phyloP scores from a whole-genome alignment of 2,888 invertebrate species.

The Pheosia gnoma region DNA sequence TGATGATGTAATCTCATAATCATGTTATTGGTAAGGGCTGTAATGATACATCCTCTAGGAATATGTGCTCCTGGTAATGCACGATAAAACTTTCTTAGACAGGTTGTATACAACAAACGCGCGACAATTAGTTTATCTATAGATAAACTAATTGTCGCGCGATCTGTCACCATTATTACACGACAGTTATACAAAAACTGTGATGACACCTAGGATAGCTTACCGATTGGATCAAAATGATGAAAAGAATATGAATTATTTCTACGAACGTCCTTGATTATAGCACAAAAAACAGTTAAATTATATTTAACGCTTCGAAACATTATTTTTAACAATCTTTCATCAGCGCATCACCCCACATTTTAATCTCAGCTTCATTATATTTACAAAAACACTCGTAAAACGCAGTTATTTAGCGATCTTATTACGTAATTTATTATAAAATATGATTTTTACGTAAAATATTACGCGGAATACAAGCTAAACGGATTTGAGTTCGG shows the following conservation, averaged over 20 bases:
- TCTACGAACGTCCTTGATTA: neutral
- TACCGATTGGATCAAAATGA: too few relatives aligned
- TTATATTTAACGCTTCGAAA: neutral
- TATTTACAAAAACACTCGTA: slow-evolving; percentile 25
- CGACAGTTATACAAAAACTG: too few relatives aligned
- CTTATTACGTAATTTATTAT: slow-evolving; percentile 30
- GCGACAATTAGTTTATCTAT: too few relatives aligned
- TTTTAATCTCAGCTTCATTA: slow-evolving; percentile 15
- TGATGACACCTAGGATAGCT: too few relatives aligned
- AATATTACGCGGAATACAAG: slow-evolving; percentile 1
- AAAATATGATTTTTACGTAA: slow-evolving; percentile 7
- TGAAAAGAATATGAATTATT: too few relatives aligned
- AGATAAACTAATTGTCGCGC: too few relatives aligned
- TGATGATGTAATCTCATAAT: neutral
- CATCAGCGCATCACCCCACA: slow-evolving; percentile 7
- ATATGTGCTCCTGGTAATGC: neutral
- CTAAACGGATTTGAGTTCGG: neutral
- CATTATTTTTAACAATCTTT: slow-evolving; percentile 1
- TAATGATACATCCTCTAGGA: neutral
- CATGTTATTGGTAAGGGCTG: too few relatives aligned
- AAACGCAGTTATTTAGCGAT: slow-evolving; percentile 19
- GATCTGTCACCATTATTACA: too few relatives aligned
- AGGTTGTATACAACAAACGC: too few relatives aligned
- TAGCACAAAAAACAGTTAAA: neutral
- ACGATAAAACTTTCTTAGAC: too few relatives aligned